Percentiles rank a stretch among this genome's conserved stretches.
These are phyloP conservation scores for Chionodraco myersi DNA, from an alignment of 2,113 vertebrate species.

Conservation along the genomic window DNA sequence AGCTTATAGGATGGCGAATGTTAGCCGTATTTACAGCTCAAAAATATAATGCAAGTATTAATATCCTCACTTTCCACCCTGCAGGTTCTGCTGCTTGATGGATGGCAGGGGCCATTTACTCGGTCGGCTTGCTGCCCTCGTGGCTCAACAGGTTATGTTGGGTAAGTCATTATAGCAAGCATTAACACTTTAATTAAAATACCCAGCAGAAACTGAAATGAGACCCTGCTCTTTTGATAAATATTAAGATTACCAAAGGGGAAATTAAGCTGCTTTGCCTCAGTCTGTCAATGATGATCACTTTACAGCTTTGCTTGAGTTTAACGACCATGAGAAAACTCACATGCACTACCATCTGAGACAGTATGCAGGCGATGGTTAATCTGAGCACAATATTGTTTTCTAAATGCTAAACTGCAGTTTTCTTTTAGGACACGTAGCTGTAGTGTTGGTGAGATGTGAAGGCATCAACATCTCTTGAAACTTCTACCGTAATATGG, in stretches of 20 bases:
- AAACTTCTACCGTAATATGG: no score
- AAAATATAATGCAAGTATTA: no score
- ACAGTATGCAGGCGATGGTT: slow-evolving; percentile 1
- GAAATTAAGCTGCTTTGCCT: neutral
- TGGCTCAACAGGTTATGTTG: slow-evolving; percentile 91
- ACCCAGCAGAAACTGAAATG: neutral
- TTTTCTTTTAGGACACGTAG: slow-evolving; percentile 79
- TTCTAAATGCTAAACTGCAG: no score
- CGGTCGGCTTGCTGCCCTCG: slow-evolving; percentile 90
- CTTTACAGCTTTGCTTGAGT: slow-evolving; percentile 79
- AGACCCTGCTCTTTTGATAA: no score
- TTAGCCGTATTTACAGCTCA: no score
- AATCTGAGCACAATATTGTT: no score
- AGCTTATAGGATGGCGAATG: no score
- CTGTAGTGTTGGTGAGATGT: no score
- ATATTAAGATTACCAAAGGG: neutral
- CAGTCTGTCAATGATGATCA: slow-evolving; percentile 82
- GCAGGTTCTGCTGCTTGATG: slow-evolving; percentile 90
- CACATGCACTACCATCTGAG: slow-evolving; percentile 86
- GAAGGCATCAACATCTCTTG: no score
- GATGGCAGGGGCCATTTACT: slow-evolving; percentile 91
- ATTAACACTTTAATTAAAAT: no score
- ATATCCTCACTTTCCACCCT: neutral
- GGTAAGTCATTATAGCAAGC: slow-evolving; percentile 67
- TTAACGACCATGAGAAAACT: slow-evolving; percentile 85